Evolutionary conservation across 1,140 invertebrate genomes (phyloP).

Genomic region (Temnothorax nylanderi): DNA sequence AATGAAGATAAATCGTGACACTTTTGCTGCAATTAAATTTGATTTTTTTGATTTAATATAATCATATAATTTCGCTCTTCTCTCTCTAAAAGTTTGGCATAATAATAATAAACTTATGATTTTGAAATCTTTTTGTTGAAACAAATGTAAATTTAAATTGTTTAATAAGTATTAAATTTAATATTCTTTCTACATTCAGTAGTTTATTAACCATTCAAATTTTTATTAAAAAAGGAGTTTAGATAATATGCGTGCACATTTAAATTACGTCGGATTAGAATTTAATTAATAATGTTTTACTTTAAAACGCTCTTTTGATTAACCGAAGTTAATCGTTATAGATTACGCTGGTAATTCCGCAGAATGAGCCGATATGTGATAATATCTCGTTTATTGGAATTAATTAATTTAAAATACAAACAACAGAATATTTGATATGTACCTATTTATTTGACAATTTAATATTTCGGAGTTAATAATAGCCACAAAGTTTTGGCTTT

Average conservation of each 20-base stretch:
- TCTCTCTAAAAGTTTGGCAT: not conserved
- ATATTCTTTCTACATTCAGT: not conserved
- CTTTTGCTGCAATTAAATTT: not conserved
- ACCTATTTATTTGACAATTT: not conserved
- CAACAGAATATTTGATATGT: not conserved
- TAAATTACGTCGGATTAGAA: not conserved
- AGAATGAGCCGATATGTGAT: not conserved
- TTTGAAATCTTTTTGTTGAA: constrained; percentile 6
- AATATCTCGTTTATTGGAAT: not conserved
- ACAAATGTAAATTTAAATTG: not conserved
- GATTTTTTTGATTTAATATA: not conserved
- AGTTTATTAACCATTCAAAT: not conserved
- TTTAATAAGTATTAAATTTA: not conserved
- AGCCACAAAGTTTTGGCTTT: not conserved
- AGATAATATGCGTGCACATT: not conserved
- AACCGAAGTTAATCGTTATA: not conserved
- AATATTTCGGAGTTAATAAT: not conserved
- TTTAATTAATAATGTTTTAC: not conserved
- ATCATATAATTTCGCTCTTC: not conserved
- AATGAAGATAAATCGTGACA: not conserved
- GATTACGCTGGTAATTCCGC: not conserved
- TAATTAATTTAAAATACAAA: not conserved
- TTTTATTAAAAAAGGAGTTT: not conserved
- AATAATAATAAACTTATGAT: not conserved
- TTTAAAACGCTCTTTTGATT: not conserved